phyloP scores from a whole-genome alignment of 2,113 vertebrate genomes.

The Trichechus manatus region DNA sequence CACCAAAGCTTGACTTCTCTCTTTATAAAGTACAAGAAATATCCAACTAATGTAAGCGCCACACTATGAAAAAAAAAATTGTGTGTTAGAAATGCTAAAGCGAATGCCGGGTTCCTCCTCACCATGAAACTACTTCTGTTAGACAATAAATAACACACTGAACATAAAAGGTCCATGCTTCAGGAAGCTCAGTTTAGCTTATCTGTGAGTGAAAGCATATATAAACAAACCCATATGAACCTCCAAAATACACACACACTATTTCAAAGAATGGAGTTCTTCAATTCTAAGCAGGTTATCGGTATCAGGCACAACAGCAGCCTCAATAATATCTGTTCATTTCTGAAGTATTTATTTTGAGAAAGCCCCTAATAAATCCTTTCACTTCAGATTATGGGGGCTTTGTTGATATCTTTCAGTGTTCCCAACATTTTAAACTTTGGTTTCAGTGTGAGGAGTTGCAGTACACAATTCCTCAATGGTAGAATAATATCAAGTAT shows the following conservation, averaged over 20 bases:
- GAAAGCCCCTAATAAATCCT: neutral
- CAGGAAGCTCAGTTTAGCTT: neutral
- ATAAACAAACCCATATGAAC: neutral
- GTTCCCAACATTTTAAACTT: neutral
- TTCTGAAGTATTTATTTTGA: neutral
- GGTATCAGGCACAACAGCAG: neutral
- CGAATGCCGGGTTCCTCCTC: neutral
- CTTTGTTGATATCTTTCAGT: neutral
- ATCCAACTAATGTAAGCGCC: neutral
- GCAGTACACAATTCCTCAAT: neutral
- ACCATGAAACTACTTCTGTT: neutral
- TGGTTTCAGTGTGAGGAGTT: slow-evolving; percentile 8
- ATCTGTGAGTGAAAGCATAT: neutral
- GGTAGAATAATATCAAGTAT: neutral
- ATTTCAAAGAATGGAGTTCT: neutral
- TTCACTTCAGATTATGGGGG: neutral
- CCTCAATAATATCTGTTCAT: neutral
- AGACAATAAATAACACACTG: neutral
- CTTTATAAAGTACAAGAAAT: neutral
- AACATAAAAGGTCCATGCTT: neutral
- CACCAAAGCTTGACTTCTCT: neutral
- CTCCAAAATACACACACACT: neutral
- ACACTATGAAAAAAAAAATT: neutral
- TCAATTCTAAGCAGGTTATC: neutral
- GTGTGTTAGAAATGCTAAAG: neutral